Conservation (phyloP, 30 jellyfish, hydroid and myxozoan genomes). For the Cassiopea andromeda region DNA sequence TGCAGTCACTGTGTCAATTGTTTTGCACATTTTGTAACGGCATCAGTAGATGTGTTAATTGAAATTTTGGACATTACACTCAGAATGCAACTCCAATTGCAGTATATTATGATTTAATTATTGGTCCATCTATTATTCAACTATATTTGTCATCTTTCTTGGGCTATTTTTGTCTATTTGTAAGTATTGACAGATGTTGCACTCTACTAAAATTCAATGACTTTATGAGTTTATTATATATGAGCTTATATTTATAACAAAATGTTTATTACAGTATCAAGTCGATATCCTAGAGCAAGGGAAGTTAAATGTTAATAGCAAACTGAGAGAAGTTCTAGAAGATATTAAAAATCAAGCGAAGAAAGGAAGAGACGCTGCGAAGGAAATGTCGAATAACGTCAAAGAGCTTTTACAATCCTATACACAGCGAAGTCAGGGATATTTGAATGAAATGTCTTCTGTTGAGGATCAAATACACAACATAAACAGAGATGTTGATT, state of each 20-base stretch:
- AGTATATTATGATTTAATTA: too few species aligned
- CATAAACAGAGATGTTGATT: slow-evolving; percentile 7
- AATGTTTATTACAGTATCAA: neutral
- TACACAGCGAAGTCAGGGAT: neutral
- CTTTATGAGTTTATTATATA: too few species aligned
- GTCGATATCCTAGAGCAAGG: neutral
- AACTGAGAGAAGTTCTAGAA: neutral
- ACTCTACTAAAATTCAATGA: too few species aligned
- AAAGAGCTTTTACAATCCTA: neutral
- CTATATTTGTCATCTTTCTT: too few species aligned
- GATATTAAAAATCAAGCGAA: neutral
- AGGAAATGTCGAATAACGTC: neutral
- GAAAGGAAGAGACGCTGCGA: neutral
- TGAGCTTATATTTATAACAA: neutral
- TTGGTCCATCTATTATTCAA: too few species aligned
- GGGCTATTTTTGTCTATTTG: too few species aligned
- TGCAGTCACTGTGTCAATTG: too few species aligned
- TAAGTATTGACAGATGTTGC: too few species aligned
- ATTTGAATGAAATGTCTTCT: slow-evolving; percentile 8
- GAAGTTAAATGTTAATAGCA: neutral
- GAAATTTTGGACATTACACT: too few species aligned
- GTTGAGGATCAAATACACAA: slow-evolving; percentile 18
- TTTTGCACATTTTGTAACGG: too few species aligned
- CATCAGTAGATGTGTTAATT: too few species aligned
- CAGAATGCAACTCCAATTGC: too few species aligned